Conservation (phyloP, 2,888 invertebrate genomes). For the Drosophila infuscata region DNA sequence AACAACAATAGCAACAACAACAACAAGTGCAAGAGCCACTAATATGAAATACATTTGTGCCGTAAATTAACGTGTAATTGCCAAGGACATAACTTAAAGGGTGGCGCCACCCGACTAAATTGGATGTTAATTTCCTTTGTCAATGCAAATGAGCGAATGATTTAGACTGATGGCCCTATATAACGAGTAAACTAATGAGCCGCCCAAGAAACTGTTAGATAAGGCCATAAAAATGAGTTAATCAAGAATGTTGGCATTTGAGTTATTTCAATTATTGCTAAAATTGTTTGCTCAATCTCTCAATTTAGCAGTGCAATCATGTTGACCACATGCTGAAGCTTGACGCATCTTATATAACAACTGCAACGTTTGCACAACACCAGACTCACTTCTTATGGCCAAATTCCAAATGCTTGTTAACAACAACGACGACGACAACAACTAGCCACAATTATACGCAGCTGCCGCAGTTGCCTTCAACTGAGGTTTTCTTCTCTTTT, state of each 20-base stretch:
- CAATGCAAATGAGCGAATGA: slow-evolving; percentile 61
- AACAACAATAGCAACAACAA: slow-evolving; percentile 42
- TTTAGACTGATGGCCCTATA: slow-evolving; percentile 30
- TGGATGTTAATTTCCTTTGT: slow-evolving; percentile 56
- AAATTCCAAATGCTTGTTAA: slow-evolving; percentile 33
- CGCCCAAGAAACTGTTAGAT: no score
- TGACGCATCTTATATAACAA: slow-evolving; percentile 17
- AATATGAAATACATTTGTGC: slow-evolving; percentile 70
- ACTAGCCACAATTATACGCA: slow-evolving; percentile 51
- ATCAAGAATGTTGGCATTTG: not conserved
- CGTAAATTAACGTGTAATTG: slow-evolving; percentile 71
- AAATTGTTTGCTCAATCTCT: not conserved
- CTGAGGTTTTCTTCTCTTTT: slow-evolving; percentile 10
- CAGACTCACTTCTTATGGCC: slow-evolving; percentile 4
- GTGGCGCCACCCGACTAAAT: slow-evolving; percentile 34
- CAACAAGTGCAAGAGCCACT: slow-evolving; percentile 36
- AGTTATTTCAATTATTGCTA: not conserved
- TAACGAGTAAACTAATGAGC: slow-evolving; percentile 14
- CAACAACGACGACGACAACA: slow-evolving; percentile 24
- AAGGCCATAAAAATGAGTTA: not conserved
- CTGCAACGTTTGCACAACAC: slow-evolving; percentile 17
- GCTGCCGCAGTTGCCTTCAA: slow-evolving; percentile 33
- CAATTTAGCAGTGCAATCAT: not conserved
- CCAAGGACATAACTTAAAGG: slow-evolving; percentile 27
- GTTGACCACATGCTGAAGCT: slow-evolving; percentile 2